Percentiles rank a stretch among this genome's conserved stretches.
Evolutionary conservation across 2,113 vertebrate genomes (phyloP).

Genomic region (Taurulus bubalis): DNA sequence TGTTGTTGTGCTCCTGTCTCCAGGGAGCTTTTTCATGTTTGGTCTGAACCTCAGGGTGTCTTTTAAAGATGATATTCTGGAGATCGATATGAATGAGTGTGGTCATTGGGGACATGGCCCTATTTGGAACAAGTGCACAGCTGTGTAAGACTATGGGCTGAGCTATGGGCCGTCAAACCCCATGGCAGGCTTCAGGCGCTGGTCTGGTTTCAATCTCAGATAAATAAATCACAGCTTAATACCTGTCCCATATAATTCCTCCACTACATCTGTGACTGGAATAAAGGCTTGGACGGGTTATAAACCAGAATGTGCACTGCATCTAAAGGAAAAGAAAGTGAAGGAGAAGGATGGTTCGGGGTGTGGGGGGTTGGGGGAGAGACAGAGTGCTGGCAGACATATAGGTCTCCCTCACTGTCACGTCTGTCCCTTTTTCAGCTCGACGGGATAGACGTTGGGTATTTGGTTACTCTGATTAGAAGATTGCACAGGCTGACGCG

Average conservation of each 20-base stretch:
- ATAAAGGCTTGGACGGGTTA: constrained; percentile 38
- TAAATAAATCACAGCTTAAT: constrained; percentile 77
- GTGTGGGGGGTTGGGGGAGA: background rate
- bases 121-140: constrained; percentile 52
- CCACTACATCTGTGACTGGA: constrained; percentile 67
- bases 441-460: constrained; percentile 54
- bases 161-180: constrained; percentile 59
- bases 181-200: constrained; percentile 60
- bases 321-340: constrained; percentile 52
- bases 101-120: constrained; percentile 53
- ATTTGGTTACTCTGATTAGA: constrained; percentile 78
- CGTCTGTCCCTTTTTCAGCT: constrained; percentile 48
- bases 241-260: constrained; percentile 71
- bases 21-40: constrained; percentile 32
- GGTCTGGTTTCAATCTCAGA: constrained; percentile 75
- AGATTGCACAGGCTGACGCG: constrained; percentile 73
- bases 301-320: constrained; percentile 46
- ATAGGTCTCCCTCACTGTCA: constrained; percentile 57
- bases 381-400: constrained; percentile 59
- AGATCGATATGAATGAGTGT: constrained; percentile 70
- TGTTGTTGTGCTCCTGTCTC: constrained; percentile 45
- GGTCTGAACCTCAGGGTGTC: constrained; percentile 52
- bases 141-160: constrained; percentile 46
- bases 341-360: constrained; percentile 12
- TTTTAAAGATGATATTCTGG: constrained; percentile 73